Percentiles rank a stretch among this genome's conserved stretches.
Conservation (phyloP, 2,888 invertebrate species). For the Leucoma salicis region DNA sequence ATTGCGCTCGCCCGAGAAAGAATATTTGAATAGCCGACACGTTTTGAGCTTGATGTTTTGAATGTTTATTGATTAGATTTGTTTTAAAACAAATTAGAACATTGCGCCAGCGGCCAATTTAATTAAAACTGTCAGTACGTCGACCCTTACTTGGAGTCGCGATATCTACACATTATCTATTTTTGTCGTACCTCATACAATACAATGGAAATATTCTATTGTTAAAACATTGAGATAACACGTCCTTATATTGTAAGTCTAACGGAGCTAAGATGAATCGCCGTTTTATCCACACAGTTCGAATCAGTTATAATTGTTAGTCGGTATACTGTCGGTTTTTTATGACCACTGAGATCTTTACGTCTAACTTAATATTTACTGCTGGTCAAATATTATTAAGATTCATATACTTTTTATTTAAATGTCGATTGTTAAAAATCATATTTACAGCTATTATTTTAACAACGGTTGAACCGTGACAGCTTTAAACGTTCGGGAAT, state of each 20-base stretch:
- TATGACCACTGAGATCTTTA: slow-evolving; percentile 51
- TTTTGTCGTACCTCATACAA: slow-evolving; percentile 53
- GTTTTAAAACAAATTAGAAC: slow-evolving; percentile 68
- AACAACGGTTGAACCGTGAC: too few relatives aligned
- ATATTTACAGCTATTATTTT: slow-evolving; percentile 56
- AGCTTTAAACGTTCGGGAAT: too few relatives aligned
- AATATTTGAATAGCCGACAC: slow-evolving; percentile 66
- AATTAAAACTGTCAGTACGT: slow-evolving; percentile 61
- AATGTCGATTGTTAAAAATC: slow-evolving; percentile 50
- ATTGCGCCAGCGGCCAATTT: slow-evolving; percentile 61
- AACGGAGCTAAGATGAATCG: slow-evolving; percentile 66
- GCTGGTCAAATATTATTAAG: slow-evolving; percentile 69
- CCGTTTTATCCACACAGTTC: slow-evolving; percentile 39
- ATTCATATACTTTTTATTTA: slow-evolving; percentile 61
- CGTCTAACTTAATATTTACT: slow-evolving; percentile 69
- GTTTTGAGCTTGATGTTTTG: slow-evolving; percentile 56
- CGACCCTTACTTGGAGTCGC: slow-evolving; percentile 40
- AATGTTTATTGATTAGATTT: slow-evolving; percentile 71
- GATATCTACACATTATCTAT: slow-evolving; percentile 57
- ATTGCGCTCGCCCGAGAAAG: slow-evolving; percentile 61
- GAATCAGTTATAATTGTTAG: slow-evolving; percentile 51
- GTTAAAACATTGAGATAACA: slow-evolving; percentile 64
- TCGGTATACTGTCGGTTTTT: slow-evolving; percentile 50
- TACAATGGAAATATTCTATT: slow-evolving; percentile 65
- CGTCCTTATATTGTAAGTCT: slow-evolving; percentile 58